phyloP scores from a whole-genome alignment of 2,113 vertebrate genomes.

The Cynocephalus volans region DNA sequence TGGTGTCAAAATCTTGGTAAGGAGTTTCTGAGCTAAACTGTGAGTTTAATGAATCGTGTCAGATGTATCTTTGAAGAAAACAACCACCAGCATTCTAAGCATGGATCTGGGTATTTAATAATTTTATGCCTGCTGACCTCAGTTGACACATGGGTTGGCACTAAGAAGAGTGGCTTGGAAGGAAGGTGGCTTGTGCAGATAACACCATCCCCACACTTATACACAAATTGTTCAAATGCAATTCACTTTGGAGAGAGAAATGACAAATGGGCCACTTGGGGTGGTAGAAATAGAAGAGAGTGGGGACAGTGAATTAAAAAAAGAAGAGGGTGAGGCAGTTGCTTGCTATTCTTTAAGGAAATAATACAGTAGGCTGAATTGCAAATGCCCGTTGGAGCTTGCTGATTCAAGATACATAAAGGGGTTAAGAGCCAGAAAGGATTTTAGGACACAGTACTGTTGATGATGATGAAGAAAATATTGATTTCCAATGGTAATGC shows the following conservation, averaged over 20 bases:
- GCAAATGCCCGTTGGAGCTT: background rate
- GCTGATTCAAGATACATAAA: background rate
- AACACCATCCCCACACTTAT: background rate
- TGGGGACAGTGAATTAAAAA: background rate
- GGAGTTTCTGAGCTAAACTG: slow-evolving; percentile 38
- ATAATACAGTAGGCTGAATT: background rate
- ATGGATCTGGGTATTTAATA: background rate
- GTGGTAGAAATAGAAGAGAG: background rate
- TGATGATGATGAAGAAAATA: background rate
- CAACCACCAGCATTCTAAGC: background rate
- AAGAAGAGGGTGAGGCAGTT: background rate
- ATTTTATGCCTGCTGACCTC: background rate
- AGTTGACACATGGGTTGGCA: background rate
- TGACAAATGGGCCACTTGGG: background rate
- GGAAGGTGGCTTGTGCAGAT: rapidly evolving
- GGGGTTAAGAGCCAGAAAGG: background rate
- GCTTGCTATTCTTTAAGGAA: slow-evolving; percentile 16
- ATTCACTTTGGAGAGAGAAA: slow-evolving; percentile 11
- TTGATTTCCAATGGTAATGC: background rate
- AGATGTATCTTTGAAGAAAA: background rate
- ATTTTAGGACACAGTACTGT: background rate
- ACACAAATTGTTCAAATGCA: background rate
- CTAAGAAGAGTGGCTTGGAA: background rate
- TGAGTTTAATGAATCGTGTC: background rate
- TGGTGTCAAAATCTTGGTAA: background rate